phyloP scores from a whole-genome alignment of 2,113 vertebrate species.

The Protobothrops mucrosquamatus region DNA sequence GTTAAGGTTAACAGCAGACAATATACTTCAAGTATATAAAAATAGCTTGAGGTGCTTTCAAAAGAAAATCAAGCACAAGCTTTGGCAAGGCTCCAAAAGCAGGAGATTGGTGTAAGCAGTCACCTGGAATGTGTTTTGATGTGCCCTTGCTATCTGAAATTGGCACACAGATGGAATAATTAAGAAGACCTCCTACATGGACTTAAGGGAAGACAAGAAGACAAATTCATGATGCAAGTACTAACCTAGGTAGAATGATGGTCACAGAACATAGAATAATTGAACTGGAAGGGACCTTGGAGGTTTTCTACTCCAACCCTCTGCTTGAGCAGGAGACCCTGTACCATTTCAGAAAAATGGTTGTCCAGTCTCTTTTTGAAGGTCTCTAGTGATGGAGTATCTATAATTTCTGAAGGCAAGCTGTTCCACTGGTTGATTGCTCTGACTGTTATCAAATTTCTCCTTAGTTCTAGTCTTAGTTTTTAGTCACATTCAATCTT shows the following conservation, averaged over 20 bases:
- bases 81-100: slow-evolving; percentile 9
- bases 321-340: not conserved
- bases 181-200: not conserved
- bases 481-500: not conserved
- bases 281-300: not conserved
- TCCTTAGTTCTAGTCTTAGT: not conserved
- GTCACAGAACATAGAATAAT: not conserved
- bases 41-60: slow-evolving; percentile 2
- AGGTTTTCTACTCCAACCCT: not conserved
- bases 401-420: not conserved
- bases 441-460: too few species aligned
- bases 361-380: not conserved
- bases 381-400: not conserved
- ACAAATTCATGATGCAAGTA: not conserved
- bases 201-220: slow-evolving; percentile 11
- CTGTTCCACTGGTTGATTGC: not conserved
- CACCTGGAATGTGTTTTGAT: slow-evolving; percentile 2
- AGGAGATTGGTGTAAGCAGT: not conserved
- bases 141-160: not conserved
- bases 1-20: not conserved
- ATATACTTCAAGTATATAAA: not conserved
- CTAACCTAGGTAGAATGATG: not conserved
- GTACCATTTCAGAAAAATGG: not conserved
- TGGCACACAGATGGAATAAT: slow-evolving; percentile 14
- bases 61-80: not conserved